Evolutionary conservation across 92 coral and sea anemone genomes (phyloP).

Genomic region (Micromussa lordhowensis): DNA sequence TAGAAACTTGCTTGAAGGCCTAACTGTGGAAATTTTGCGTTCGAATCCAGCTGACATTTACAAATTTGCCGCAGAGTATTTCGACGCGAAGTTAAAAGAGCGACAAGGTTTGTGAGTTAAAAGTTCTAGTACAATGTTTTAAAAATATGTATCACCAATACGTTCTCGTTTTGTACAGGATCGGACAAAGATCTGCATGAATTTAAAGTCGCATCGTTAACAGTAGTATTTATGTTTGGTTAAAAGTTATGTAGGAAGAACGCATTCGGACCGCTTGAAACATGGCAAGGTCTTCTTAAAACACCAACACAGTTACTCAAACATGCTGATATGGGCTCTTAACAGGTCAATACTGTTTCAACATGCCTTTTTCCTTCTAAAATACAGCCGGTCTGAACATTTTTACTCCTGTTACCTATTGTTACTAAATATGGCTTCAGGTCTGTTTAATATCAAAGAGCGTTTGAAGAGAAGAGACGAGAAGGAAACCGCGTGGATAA

Average conservation of each 20-base stretch:
- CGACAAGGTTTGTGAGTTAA: constrained; percentile 76
- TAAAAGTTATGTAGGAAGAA: not conserved
- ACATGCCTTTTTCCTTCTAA: not conserved
- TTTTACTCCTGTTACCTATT: not conserved
- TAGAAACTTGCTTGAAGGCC: constrained; percentile 85
- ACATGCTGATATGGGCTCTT: not conserved
- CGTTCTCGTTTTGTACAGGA: not conserved
- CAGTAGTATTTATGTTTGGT: not conserved
- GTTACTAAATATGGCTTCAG: not conserved
- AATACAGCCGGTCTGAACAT: not conserved
- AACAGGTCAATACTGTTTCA: not conserved
- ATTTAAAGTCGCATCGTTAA: not conserved
- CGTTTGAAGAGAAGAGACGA: not conserved
- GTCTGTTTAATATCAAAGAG: not conserved
- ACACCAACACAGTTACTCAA: constrained; percentile 17
- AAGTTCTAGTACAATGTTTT: not conserved
- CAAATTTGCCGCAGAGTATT: constrained; percentile 90
- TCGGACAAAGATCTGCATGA: not conserved
- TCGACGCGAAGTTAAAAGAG: constrained; percentile 71
- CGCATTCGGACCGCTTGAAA: not conserved
- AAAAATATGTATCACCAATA: not conserved
- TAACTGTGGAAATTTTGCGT: constrained; percentile 88
- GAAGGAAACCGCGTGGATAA: not conserved
- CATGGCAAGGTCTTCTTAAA: not conserved
- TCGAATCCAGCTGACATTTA: constrained; percentile 82